Percentiles rank a stretch among this genome's conserved stretches.
phyloP scores from a whole-genome alignment of 2,888 invertebrate species.

The Trichopoda pennipes region DNA sequence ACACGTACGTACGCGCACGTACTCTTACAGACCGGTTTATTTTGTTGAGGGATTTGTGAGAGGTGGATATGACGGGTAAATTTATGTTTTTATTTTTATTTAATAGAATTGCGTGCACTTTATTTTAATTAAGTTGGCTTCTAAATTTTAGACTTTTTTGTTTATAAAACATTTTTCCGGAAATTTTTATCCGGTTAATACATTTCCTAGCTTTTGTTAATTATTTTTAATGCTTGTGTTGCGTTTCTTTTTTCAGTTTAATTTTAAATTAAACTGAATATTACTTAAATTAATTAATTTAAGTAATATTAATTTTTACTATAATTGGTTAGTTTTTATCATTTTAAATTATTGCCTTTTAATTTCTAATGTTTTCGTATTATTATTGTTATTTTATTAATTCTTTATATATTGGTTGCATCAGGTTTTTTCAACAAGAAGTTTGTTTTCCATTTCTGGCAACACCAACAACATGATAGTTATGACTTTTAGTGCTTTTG shows the following conservation, averaged over 20 bases:
- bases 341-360: neutral
- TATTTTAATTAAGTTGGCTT: constrained; percentile 54
- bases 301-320: too few relatives aligned
- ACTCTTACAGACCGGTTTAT: neutral
- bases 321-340: neutral
- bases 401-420: too few relatives aligned
- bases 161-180: constrained; percentile 26
- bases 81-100: neutral
- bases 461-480: too few relatives aligned
- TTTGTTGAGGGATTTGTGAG: neutral
- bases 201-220: neutral
- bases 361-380: neutral
- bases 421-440: too few relatives aligned
- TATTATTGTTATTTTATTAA: too few relatives aligned
- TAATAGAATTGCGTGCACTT: constrained; percentile 5
- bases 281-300: too few relatives aligned
- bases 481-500: too few relatives aligned
- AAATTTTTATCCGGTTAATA: constrained; percentile 39
- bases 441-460: too few relatives aligned
- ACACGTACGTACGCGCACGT: neutral
- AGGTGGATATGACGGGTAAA: neutral
- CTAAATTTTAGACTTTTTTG: constrained; percentile 6
- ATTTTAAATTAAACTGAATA: neutral
- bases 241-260: neutral
- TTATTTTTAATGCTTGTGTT: neutral